A percentile compares a stretch with the other conserved stretches of the same genome.
These are phyloP conservation scores for Apis mellifera DNA, from an alignment of 1,140 invertebrate genomes.

Conservation along the genomic window Amel_HAv3.1 CM009943.2:8682501-8683000, in stretches of 20 bases:
- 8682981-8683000: conserved; percentile 67
- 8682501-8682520: conserved; percentile 6
- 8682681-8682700: neutral
- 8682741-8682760: conserved; percentile 5
- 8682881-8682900: conserved; percentile 65
- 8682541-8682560: neutral
- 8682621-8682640: conserved; percentile 31
- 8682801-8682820: neutral
- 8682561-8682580: neutral
- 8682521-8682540: conserved; percentile 3
- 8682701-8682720: conserved; percentile 37
- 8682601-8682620: neutral
- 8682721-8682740: conserved; percentile 47
- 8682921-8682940: conserved; percentile 70
- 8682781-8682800: neutral
- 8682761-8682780: neutral
- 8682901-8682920: conserved; percentile 66
- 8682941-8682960: conserved; percentile 70
- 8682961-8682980: conserved; percentile 62
- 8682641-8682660: conserved; percentile 20
- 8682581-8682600: neutral
- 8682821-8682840: conserved; percentile 1
- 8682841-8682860: conserved; percentile 50
- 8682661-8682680: conserved; percentile 46
- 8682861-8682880: conserved; percentile 64